phyloP scores from a whole-genome alignment of 92 coral and sea anemone species.

The Siderastrea siderea region DNA sequence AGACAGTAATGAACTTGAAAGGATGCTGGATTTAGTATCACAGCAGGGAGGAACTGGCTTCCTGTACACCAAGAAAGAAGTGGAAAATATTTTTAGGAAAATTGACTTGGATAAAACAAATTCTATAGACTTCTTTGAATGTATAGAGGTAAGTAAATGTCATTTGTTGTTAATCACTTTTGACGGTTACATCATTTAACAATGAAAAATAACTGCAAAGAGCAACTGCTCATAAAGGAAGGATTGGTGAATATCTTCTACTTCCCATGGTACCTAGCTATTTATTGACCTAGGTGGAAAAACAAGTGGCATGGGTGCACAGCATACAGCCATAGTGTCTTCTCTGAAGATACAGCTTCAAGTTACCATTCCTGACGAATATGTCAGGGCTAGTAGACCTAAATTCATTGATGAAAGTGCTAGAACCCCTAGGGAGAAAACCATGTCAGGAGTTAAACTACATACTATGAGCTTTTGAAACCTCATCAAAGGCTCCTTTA shows the following conservation, averaged over 20 bases:
- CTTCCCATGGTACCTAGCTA: no score
- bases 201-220: not conserved
- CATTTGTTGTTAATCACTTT: not conserved
- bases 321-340: no score
- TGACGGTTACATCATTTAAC: not conserved
- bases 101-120: constrained; percentile 95
- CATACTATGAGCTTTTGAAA: no score
- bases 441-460: no score
- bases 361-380: no score
- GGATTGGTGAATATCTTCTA: not conserved
- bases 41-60: constrained; percentile 45
- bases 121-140: constrained; percentile 96
- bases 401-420: no score
- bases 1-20: constrained; percentile 90
- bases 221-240: not conserved
- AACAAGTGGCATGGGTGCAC: no score
- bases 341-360: no score
- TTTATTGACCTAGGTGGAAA: no score
- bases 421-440: no score
- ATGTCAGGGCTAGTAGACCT: no score
- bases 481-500: no score
- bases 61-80: constrained; percentile 89
- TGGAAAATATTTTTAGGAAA: constrained; percentile 83
- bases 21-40: constrained; percentile 81
- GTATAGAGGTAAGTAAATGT: constrained; percentile 80